phyloP scores from a whole-genome alignment of 2,888 invertebrate genomes.

The Tethea ocularis region DNA sequence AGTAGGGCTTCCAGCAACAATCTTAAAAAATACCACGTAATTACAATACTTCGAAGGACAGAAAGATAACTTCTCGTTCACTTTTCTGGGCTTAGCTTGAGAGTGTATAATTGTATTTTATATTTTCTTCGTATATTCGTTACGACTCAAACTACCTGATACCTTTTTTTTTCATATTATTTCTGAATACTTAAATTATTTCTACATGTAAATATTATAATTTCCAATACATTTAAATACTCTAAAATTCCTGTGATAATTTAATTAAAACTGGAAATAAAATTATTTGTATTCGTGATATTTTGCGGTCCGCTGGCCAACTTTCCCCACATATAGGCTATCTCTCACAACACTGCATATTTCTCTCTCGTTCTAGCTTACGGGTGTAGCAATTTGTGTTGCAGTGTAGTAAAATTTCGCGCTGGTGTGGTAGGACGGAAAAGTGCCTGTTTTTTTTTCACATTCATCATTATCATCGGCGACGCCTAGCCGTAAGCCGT shows the following conservation, averaged over 20 bases:
- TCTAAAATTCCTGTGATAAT: neutral
- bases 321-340: conserved; percentile 42
- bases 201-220: neutral
- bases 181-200: neutral
- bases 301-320: conserved; percentile 73
- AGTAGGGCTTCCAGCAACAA: conserved; percentile 64
- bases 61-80: neutral
- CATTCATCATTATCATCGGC: too few species aligned
- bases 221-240: neutral
- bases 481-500: too few species aligned
- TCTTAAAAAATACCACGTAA: conserved; percentile 8
- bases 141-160: neutral
- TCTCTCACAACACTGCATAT: neutral
- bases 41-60: neutral
- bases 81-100: neutral
- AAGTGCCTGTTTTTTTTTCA: too few species aligned
- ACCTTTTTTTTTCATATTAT: neutral
- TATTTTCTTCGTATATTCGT: neutral
- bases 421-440: neutral
- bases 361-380: neutral
- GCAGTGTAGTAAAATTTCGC: neutral
- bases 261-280: neutral
- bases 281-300: conserved; percentile 27
- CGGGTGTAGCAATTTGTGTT: neutral
- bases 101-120: neutral